These are phyloP conservation scores for Morus bassanus DNA, from an alignment of 2,797 vertebrate species.

Conservation along the genomic window DNA sequence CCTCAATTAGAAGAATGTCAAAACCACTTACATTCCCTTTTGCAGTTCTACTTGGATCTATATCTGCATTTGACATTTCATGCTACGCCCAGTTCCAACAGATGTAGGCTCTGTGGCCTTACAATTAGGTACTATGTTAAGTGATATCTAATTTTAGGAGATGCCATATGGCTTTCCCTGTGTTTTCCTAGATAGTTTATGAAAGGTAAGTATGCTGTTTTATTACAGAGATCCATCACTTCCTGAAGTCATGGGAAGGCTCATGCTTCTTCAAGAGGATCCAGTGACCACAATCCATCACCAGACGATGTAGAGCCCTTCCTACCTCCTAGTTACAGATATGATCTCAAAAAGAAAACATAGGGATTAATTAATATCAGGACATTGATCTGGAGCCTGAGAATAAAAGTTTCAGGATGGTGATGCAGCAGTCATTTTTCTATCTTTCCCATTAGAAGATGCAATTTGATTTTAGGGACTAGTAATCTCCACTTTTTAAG, in stretches of 20 bases:
- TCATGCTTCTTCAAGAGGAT: background rate
- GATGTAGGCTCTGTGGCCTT: conserved; percentile 40
- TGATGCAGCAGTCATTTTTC: background rate
- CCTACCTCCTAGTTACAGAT: background rate
- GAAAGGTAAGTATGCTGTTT: conserved; percentile 32
- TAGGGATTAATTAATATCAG: background rate
- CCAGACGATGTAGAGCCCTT: background rate
- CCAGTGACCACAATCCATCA: background rate
- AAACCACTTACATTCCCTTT: background rate
- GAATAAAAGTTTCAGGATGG: background rate
- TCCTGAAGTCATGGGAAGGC: background rate
- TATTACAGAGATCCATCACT: background rate
- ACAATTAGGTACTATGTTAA: conserved; percentile 43
- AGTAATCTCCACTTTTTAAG: background rate
- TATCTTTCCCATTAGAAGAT: background rate
- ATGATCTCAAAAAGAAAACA: background rate
- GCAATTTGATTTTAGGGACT: background rate
- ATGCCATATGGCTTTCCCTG: conserved; percentile 48
- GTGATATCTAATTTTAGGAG: conserved; percentile 53
- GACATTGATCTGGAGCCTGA: background rate
- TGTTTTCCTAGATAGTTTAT: background rate
- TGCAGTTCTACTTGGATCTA: conserved; percentile 26
- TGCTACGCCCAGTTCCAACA: conserved; percentile 30
- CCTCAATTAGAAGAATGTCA: background rate
- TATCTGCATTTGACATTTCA: conserved; percentile 58